Conservation (phyloP, 2,888 invertebrate species). For the Campoplex nolae region DNA sequence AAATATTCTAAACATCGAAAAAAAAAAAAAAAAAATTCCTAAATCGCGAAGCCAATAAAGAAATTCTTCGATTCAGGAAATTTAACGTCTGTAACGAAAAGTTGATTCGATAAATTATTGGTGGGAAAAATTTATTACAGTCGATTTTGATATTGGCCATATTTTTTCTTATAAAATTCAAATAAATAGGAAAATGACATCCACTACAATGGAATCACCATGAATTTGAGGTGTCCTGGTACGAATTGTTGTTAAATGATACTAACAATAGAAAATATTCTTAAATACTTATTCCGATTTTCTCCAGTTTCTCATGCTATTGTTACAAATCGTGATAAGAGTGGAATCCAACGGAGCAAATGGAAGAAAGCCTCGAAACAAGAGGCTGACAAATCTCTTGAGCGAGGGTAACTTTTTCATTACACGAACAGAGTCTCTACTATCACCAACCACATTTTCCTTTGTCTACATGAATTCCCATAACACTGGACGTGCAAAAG, state of each 20-base stretch:
- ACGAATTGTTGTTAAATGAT: too few species aligned
- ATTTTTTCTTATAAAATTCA: too few species aligned
- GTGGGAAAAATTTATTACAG: too few species aligned
- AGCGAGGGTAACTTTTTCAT: conserved; percentile 27
- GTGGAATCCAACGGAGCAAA: background rate
- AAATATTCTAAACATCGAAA: background rate
- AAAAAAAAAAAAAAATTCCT: too few species aligned
- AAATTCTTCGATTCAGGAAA: background rate
- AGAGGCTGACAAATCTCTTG: conserved; percentile 18
- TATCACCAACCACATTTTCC: conserved; percentile 20
- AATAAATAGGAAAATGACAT: too few species aligned
- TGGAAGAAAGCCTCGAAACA: background rate
- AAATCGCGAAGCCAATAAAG: background rate
- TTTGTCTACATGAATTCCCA: conserved; percentile 5
- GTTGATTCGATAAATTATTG: too few species aligned
- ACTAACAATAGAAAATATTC: background rate
- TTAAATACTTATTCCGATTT: background rate
- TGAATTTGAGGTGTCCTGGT: too few species aligned
- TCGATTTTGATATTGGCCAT: too few species aligned
- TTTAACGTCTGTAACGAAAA: background rate
- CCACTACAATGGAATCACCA: too few species aligned
- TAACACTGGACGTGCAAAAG: background rate
- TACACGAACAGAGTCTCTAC: conserved; percentile 13
- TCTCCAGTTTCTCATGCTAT: background rate
- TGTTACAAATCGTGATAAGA: background rate